Conservation (phyloP, 1,140 invertebrate genomes). For the Drosophila fuyamai region DNA sequence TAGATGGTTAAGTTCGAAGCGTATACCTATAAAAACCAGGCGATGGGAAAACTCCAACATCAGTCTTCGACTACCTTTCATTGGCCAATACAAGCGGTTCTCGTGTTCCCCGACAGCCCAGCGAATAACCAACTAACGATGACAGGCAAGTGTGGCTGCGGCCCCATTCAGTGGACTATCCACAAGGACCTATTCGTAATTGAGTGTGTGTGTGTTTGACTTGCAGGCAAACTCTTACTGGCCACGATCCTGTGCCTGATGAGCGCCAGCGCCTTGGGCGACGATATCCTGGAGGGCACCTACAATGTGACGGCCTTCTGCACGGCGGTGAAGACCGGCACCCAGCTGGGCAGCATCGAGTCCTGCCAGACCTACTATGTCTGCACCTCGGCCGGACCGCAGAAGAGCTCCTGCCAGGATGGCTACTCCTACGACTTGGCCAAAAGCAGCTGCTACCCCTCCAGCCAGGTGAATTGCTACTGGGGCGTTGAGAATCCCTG, state of each 20-base stretch:
- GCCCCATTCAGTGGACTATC: neutral
- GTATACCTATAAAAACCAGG: slow-evolving; percentile 36
- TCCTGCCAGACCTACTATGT: slow-evolving; percentile 58
- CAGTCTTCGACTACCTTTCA: slow-evolving; percentile 39
- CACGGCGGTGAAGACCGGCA: slow-evolving; percentile 29
- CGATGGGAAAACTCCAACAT: slow-evolving; percentile 29
- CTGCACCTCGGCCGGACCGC: slow-evolving; percentile 40
- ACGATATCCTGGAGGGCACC: slow-evolving; percentile 44
- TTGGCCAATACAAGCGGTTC: slow-evolving; percentile 28
- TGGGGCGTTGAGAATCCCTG: slow-evolving; percentile 47
- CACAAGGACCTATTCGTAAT: neutral
- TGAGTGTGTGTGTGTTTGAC: neutral
- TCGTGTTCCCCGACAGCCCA: neutral
- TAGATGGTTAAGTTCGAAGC: slow-evolving; percentile 20
- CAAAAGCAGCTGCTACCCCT: slow-evolving; percentile 22
- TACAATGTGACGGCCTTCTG: slow-evolving; percentile 67
- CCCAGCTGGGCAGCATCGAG: slow-evolving; percentile 42
- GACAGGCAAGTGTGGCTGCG: slow-evolving; percentile 43
- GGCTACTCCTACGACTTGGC: slow-evolving; percentile 50
- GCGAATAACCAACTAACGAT: slow-evolving; percentile 15
- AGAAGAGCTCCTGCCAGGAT: slow-evolving; percentile 6
- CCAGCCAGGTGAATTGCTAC: slow-evolving; percentile 37
- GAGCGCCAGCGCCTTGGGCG: slow-evolving; percentile 37
- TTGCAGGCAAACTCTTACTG: slow-evolving; percentile 47
- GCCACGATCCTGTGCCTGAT: slow-evolving; percentile 47